phyloP scores from a whole-genome alignment of 2,888 invertebrate species.

The Leptothorax acervorum region DNA sequence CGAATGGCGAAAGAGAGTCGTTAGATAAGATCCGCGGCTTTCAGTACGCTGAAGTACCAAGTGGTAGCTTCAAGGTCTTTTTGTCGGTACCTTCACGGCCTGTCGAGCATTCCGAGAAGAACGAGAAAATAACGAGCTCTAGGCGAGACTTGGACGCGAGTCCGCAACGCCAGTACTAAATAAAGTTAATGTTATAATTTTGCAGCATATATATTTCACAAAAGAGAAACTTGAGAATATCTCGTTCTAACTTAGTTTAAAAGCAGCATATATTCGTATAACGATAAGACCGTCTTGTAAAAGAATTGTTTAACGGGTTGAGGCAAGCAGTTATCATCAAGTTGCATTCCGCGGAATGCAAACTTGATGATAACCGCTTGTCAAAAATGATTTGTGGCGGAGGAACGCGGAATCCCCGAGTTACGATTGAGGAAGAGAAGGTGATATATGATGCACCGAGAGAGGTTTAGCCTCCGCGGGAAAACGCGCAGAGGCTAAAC shows the following conservation, averaged over 20 bases:
- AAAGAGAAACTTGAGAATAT: background rate
- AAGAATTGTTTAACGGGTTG: background rate
- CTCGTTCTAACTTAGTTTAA: background rate
- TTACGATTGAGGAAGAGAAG: background rate
- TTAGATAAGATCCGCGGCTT: slow-evolving; percentile 34
- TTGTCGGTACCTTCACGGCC: slow-evolving; percentile 66
- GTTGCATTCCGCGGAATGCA: background rate
- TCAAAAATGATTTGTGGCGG: slow-evolving; percentile 7
- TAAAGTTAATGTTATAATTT: slow-evolving; percentile 51
- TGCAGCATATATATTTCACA: background rate
- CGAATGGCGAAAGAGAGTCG: slow-evolving; percentile 14
- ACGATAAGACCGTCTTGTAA: background rate
- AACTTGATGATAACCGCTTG: background rate
- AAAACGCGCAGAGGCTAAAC: background rate
- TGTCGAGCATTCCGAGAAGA: slow-evolving; percentile 69
- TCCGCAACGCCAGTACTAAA: slow-evolving; percentile 48
- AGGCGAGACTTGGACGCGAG: slow-evolving; percentile 18
- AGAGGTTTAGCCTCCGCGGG: background rate
- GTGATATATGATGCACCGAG: slow-evolving; percentile 27
- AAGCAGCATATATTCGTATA: no score
- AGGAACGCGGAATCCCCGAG: background rate
- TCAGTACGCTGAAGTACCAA: slow-evolving; percentile 46
- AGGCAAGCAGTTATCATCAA: no score
- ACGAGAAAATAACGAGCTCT: slow-evolving; percentile 65
- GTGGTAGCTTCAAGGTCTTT: slow-evolving; percentile 63